phyloP scores from a whole-genome alignment of 2,113 vertebrate genomes.

The Platysteira castanea region DNA sequence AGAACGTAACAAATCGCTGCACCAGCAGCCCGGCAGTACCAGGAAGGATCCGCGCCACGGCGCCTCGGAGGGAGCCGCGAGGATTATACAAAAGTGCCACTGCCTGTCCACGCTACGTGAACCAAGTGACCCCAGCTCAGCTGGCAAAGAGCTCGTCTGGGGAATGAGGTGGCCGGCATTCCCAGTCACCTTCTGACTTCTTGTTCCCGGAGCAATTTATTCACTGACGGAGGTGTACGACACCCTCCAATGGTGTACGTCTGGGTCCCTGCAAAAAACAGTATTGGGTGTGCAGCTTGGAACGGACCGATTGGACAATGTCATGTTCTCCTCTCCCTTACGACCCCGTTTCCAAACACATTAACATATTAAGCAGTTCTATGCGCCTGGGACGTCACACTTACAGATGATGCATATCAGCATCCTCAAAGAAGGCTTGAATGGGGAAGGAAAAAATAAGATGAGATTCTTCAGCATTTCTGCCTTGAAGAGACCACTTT shows the following conservation, averaged over 20 bases:
- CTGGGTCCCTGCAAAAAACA: neutral
- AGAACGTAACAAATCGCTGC: neutral
- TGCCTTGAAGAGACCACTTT: neutral
- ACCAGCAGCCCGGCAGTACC: neutral
- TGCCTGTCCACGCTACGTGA: neutral
- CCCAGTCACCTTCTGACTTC: neutral
- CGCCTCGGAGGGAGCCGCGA: neutral
- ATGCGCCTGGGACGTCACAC: neutral
- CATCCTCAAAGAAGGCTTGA: neutral
- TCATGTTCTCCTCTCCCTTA: neutral
- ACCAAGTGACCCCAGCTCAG: conserved; percentile 9
- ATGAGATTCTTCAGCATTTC: neutral
- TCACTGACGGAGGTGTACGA: neutral
- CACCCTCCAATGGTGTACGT: conserved; percentile 34
- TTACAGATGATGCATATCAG: neutral
- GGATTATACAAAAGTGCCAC: neutral
- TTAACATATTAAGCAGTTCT: neutral
- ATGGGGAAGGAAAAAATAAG: neutral
- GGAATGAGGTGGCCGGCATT: neutral
- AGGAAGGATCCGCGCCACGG: neutral
- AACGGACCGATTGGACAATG: neutral
- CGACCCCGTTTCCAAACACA: neutral
- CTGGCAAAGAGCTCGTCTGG: neutral
- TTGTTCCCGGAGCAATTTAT: neutral
- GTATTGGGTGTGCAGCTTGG: neutral